Percentiles rank a stretch among this genome's conserved stretches.
phyloP scores from a whole-genome alignment of 2,113 vertebrate species.

The Saccopteryx leptura region DNA sequence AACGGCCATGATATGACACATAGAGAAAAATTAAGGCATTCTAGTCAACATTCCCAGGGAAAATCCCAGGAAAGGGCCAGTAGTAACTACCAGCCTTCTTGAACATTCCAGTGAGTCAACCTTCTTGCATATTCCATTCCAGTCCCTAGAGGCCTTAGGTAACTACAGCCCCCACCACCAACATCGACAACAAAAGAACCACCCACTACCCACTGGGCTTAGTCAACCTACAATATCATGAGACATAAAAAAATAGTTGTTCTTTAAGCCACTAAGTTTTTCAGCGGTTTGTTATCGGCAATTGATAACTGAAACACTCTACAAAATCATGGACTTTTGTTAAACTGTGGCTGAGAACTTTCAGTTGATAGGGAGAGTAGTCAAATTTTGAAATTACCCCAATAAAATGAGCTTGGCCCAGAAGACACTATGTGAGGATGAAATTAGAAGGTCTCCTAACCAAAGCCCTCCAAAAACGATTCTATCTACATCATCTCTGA shows the following conservation, averaged over 20 bases:
- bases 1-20: not conserved
- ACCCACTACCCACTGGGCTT: not conserved
- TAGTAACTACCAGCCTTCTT: not conserved
- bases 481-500: not conserved
- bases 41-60: not conserved
- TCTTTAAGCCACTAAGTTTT: conserved; percentile 19
- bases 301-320: not conserved
- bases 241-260: not conserved
- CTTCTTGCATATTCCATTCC: not conserved
- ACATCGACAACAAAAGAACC: not conserved
- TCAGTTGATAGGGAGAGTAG: not conserved
- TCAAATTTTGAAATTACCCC: conserved; percentile 2
- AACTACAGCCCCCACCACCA: not conserved
- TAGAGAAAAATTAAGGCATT: not conserved
- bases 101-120: not conserved
- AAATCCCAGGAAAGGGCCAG: not conserved
- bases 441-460: not conserved
- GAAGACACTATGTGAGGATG: not conserved
- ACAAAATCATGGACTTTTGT: not conserved
- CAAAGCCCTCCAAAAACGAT: not conserved
- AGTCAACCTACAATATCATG: not conserved
- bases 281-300: not conserved
- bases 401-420: not conserved
- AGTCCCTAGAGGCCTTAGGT: not conserved
- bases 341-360: not conserved